Conservation (phyloP, 2,888 invertebrate species). For the Ormyrus nitidulus region DNA sequence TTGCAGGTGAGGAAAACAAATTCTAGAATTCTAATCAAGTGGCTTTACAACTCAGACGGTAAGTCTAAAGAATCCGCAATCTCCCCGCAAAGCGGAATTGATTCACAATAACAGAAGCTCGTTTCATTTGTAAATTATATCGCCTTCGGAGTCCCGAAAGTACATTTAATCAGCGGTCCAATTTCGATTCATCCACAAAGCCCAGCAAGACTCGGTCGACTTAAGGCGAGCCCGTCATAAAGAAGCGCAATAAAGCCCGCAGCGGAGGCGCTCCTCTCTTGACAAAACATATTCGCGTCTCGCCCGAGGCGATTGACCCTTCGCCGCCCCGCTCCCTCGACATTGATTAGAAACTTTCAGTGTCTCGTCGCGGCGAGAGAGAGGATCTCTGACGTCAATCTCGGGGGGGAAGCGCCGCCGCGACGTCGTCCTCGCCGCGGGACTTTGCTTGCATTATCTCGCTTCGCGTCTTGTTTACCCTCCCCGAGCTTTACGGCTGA, state of each 20-base stretch:
- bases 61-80: no score
- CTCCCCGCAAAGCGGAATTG: no score
- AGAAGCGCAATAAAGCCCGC: not conserved
- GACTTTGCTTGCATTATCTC: slow-evolving; percentile 4
- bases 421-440: not conserved
- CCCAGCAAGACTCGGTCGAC: not conserved
- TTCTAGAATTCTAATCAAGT: no score
- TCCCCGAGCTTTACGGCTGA: slow-evolving; percentile 1
- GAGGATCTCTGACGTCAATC: slow-evolving; percentile 13
- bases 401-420: not conserved
- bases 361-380: not conserved
- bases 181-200: no score
- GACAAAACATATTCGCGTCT: not conserved
- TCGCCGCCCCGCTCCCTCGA: not conserved
- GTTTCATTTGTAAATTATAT: no score
- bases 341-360: slow-evolving; percentile 37
- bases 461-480: slow-evolving; percentile 24
- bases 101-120: no score
- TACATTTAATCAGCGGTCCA: no score
- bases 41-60: no score
- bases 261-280: slow-evolving; percentile 4
- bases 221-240: not conserved
- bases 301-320: not conserved
- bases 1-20: slow-evolving; percentile 40
- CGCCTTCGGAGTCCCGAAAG: no score